A percentile compares a stretch with the other conserved stretches of the same genome.
Conservation (phyloP, 2,888 invertebrate genomes). For the Trichacis sp. region DNA sequence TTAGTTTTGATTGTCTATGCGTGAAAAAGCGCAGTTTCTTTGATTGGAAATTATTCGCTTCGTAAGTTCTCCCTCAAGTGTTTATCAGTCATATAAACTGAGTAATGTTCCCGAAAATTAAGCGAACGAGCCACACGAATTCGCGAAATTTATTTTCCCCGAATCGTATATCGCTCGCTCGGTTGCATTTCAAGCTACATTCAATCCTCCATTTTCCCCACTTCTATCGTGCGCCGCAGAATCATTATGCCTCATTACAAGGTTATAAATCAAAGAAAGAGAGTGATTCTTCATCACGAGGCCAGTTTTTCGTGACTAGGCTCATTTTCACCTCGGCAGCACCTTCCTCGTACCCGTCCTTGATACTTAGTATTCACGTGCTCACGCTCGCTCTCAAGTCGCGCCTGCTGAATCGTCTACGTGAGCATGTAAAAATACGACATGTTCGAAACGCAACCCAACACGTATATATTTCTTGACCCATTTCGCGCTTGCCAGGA, state of each 20-base stretch:
- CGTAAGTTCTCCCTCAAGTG: not conserved
- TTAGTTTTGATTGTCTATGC: not conserved
- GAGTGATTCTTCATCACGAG: slow-evolving; percentile 27
- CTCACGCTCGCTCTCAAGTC: slow-evolving; percentile 26
- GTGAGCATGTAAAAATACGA: slow-evolving; percentile 34
- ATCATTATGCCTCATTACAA: slow-evolving; percentile 38
- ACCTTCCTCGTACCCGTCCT: slow-evolving; percentile 16
- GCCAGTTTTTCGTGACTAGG: slow-evolving; percentile 29
- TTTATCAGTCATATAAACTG: slow-evolving; percentile 10
- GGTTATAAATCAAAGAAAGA: slow-evolving; percentile 30
- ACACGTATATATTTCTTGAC: slow-evolving; percentile 53
- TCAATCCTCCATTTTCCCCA: slow-evolving; percentile 18
- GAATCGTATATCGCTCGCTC: slow-evolving; percentile 25
- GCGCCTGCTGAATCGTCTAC: slow-evolving; percentile 15
- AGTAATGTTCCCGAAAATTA: slow-evolving; percentile 20
- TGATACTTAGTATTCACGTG: slow-evolving; percentile 33
- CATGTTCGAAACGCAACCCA: slow-evolving; percentile 31
- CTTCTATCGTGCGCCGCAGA: slow-evolving; percentile 32
- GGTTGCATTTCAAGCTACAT: slow-evolving; percentile 20
- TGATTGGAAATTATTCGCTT: not conserved
- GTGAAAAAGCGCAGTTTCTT: not conserved
- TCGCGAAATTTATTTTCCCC: slow-evolving; percentile 4
- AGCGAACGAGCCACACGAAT: slow-evolving; percentile 17
- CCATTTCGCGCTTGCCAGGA: slow-evolving; percentile 57
- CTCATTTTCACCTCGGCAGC: slow-evolving; percentile 18